These are phyloP conservation scores for Cladorhizidae sp. DNA, from an alignment of 37 sponge, comb jelly and placozoan genomes.

Conservation along the genomic window DNA sequence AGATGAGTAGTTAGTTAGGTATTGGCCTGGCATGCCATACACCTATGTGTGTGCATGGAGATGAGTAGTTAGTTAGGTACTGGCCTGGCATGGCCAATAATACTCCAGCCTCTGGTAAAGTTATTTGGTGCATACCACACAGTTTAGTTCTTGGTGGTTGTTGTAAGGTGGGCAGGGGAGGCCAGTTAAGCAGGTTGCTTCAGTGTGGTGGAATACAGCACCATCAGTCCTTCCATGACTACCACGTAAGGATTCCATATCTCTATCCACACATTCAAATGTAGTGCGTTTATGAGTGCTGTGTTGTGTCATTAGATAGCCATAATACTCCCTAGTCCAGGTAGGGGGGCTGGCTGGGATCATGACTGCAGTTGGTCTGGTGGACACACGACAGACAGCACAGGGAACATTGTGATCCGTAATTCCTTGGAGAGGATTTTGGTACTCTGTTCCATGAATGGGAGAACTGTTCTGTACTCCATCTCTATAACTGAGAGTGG, in stretches of 20 bases:
- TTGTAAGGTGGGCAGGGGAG: slow-evolving; percentile 41
- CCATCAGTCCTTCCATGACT: slow-evolving; percentile 2
- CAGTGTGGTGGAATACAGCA: slow-evolving; percentile 22
- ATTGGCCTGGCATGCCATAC: too few relatives aligned
- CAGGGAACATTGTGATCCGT: slow-evolving; percentile 39
- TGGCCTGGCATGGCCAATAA: too few relatives aligned
- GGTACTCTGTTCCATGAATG: slow-evolving; percentile 37
- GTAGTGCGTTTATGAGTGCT: neutral
- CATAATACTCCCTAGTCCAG: slow-evolving; percentile 53
- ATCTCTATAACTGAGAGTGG: neutral
- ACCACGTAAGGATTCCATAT: slow-evolving; percentile 6
- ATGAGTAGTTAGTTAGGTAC: too few relatives aligned
- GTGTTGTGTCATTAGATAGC: slow-evolving; percentile 25
- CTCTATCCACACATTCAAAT: slow-evolving; percentile 15
- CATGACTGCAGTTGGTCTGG: slow-evolving; percentile 16
- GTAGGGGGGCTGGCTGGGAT: slow-evolving; percentile 36
- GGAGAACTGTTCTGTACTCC: neutral
- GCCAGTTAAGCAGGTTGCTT: slow-evolving; percentile 23
- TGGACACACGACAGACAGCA: slow-evolving; percentile 37
- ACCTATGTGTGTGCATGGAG: too few relatives aligned
- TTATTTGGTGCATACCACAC: slow-evolving; percentile 44
- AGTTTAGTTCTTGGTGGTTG: slow-evolving; percentile 24
- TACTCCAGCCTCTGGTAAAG: neutral
- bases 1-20: too few relatives aligned
- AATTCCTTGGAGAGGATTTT: slow-evolving; percentile 4